Conservation (phyloP, 2,888 invertebrate genomes). For the Euspilapteryx auroguttella region DNA sequence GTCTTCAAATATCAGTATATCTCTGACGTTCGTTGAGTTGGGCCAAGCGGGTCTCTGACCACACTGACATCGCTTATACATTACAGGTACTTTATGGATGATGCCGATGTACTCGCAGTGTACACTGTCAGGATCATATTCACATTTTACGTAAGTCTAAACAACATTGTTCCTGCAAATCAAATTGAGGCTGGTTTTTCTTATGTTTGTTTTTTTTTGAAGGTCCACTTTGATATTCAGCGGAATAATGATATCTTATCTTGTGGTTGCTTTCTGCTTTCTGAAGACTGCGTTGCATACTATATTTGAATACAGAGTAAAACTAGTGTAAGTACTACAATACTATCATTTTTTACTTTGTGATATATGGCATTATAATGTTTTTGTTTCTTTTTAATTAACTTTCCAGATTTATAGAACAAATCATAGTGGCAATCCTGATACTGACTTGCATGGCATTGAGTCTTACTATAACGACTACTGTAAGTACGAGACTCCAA, state of each 20-base stretch:
- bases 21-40: too few relatives aligned
- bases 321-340: constrained; percentile 40
- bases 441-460: constrained; percentile 26
- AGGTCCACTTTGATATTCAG: constrained; percentile 33
- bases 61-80: too few relatives aligned
- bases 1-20: too few relatives aligned
- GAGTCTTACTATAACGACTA: constrained; percentile 27
- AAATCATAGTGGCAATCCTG: constrained; percentile 23
- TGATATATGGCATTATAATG: neutral
- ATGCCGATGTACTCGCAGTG: constrained; percentile 47
- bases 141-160: constrained; percentile 39
- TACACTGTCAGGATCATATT: constrained; percentile 21
- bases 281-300: constrained; percentile 38
- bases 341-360: neutral
- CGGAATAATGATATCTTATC: constrained; percentile 33
- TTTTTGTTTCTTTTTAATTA: too few relatives aligned
- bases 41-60: too few relatives aligned
- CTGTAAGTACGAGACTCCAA: constrained; percentile 19
- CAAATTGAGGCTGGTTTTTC: too few relatives aligned
- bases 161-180: too few relatives aligned
- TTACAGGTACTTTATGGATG: constrained; percentile 37
- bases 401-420: constrained; percentile 33
- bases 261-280: constrained; percentile 25
- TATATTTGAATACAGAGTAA: constrained; percentile 44
- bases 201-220: constrained; percentile 11